phyloP scores from a whole-genome alignment of 1,140 invertebrate species.

The Drosophila truncata region DNA sequence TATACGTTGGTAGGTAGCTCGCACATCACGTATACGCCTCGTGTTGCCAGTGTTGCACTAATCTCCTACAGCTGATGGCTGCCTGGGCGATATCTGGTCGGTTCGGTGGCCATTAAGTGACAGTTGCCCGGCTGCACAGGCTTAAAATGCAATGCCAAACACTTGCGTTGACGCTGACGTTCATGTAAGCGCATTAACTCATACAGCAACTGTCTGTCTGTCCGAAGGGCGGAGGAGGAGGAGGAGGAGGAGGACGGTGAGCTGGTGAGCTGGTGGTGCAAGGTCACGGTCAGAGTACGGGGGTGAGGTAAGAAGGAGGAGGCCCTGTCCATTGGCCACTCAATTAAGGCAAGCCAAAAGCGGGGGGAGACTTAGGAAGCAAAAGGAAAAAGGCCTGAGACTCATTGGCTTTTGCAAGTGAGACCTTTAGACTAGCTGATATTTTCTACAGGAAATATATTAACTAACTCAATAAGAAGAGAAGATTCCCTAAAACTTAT shows the following conservation, averaged over 20 bases:
- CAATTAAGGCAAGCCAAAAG: conserved; percentile 23
- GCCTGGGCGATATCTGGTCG: conserved; percentile 5
- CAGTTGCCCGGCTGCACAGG: conserved; percentile 61
- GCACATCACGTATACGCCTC: conserved; percentile 51
- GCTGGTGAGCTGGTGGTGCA: not conserved
- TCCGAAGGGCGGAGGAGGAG: not conserved
- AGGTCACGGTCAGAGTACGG: not conserved
- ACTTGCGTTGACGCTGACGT: conserved; percentile 64
- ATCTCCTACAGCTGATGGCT: conserved; percentile 44
- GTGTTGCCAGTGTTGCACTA: conserved; percentile 36
- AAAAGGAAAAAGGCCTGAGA: not conserved
- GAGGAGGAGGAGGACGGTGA: not conserved
- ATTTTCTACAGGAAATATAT: not conserved
- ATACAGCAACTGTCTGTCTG: conserved; percentile 29
- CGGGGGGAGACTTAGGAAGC: not conserved
- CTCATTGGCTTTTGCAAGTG: not conserved
- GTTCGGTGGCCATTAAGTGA: conserved; percentile 66
- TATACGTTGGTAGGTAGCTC: conserved; percentile 38
- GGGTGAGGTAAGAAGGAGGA: not conserved
- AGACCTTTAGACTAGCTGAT: not conserved
- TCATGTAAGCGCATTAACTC: conserved; percentile 74
- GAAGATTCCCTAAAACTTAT: not conserved
- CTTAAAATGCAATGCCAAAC: conserved; percentile 78
- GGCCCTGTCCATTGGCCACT: conserved; percentile 44
- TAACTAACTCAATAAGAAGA: not conserved